A percentile compares a stretch with the other conserved stretches of the same genome.
These are phyloP conservation scores for Perccottus glenii DNA, from an alignment of 2,113 vertebrate species.

Conservation along the genomic window DNA sequence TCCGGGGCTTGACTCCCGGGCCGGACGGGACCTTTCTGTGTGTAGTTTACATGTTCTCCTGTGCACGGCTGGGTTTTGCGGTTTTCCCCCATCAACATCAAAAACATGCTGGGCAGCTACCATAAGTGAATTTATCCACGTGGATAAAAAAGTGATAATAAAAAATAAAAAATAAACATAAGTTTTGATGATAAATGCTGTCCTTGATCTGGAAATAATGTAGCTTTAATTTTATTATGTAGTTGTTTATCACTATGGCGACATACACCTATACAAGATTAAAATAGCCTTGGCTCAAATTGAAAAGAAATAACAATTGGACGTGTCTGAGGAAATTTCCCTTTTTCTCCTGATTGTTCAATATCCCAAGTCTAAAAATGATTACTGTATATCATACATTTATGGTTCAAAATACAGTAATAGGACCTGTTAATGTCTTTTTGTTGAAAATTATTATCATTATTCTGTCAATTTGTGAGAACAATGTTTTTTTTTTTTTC, in stretches of 20 bases:
- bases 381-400: neutral
- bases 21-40: too few relatives aligned
- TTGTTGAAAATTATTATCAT: slow-evolving; percentile 2
- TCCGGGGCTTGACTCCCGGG: too few relatives aligned
- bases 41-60: too few relatives aligned
- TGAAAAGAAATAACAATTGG: slow-evolving; percentile 26
- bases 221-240: slow-evolving; percentile 37
- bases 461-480: slow-evolving; percentile 9
- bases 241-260: slow-evolving; percentile 47
- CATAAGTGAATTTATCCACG: too few relatives aligned
- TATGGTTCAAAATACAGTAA: neutral
- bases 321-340: neutral
- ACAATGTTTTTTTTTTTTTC: slow-evolving; percentile 32
- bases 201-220: slow-evolving; percentile 29
- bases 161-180: too few relatives aligned
- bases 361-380: neutral
- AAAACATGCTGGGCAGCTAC: too few relatives aligned
- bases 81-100: too few relatives aligned
- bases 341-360: neutral
- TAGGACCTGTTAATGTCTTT: neutral
- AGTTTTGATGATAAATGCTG: slow-evolving; percentile 1
- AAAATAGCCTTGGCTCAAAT: slow-evolving; percentile 22
- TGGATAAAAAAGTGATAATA: too few relatives aligned
- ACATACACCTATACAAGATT: slow-evolving; percentile 17
- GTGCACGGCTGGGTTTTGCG: too few relatives aligned